Conservation (phyloP, 1,140 invertebrate species). For the Scaptodrosophila lebanonensis region DNA sequence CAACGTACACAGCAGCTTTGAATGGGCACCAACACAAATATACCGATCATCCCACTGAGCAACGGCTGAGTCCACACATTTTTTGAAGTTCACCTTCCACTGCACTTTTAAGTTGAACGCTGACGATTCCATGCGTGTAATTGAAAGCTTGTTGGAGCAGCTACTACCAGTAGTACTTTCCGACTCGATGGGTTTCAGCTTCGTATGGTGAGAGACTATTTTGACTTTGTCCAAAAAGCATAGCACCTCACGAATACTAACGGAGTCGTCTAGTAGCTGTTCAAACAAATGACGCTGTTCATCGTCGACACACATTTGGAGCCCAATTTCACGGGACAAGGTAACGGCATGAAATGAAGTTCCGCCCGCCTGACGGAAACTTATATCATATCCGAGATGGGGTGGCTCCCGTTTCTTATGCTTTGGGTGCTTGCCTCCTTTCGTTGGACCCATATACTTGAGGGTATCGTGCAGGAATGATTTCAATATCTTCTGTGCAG, state of each 20-base stretch:
- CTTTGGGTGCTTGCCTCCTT: slow-evolving; percentile 11
- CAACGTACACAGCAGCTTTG: slow-evolving; percentile 49
- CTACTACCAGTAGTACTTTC: not conserved
- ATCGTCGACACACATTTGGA: slow-evolving; percentile 42
- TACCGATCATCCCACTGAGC: slow-evolving; percentile 54
- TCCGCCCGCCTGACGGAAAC: slow-evolving; percentile 58
- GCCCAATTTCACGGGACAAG: slow-evolving; percentile 51
- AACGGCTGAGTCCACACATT: slow-evolving; percentile 80
- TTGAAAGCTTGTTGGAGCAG: slow-evolving; percentile 17
- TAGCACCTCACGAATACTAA: slow-evolving; percentile 34
- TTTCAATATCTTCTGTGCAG: slow-evolving; percentile 48
- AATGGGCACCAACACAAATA: slow-evolving; percentile 63
- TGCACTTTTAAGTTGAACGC: slow-evolving; percentile 33
- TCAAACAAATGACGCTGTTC: slow-evolving; percentile 50
- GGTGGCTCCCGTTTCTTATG: slow-evolving; percentile 17
- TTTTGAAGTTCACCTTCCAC: slow-evolving; percentile 78
- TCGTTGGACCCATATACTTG: slow-evolving; percentile 35
- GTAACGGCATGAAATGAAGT: slow-evolving; percentile 70
- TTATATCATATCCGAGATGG: slow-evolving; percentile 23
- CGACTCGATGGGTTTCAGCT: slow-evolving; percentile 40
- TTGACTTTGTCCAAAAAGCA: slow-evolving; percentile 42
- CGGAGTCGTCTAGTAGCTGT: slow-evolving; percentile 39
- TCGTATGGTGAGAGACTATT: slow-evolving; percentile 44
- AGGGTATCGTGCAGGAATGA: slow-evolving; percentile 54
- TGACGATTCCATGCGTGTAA: slow-evolving; percentile 44